phyloP scores from a whole-genome alignment of 2,797 vertebrate species.

The Diglossa cyanea region DNA sequence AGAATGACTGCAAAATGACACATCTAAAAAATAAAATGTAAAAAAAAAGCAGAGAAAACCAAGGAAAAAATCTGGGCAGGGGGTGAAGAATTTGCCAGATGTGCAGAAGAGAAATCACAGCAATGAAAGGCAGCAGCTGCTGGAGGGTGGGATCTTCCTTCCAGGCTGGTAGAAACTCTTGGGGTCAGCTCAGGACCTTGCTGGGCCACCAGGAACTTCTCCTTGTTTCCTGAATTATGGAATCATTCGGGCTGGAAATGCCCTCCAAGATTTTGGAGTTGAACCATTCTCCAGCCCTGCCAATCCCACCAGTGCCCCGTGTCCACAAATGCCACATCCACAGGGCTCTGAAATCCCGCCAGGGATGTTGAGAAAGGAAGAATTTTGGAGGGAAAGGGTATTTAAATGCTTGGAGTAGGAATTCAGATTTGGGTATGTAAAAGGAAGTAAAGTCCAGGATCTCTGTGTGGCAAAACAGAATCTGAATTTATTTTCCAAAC shows the following conservation, averaged over 20 bases:
- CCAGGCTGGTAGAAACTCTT: not conserved
- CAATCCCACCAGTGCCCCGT: fast-evolving
- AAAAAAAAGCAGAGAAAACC: not conserved
- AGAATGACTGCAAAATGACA: not conserved
- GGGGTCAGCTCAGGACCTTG: not conserved
- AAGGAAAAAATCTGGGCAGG: not conserved
- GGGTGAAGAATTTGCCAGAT: not conserved
- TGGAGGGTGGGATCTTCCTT: not conserved
- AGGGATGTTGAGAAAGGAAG: not conserved
- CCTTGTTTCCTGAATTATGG: not conserved
- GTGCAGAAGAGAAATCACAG: not conserved
- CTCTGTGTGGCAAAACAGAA: not conserved
- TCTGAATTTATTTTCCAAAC: not conserved
- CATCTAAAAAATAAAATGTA: not conserved
- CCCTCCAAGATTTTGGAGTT: not conserved
- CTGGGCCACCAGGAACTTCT: not conserved
- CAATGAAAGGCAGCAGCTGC: not conserved
- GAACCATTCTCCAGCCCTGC: not conserved
- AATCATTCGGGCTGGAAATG: not conserved
- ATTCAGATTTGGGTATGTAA: not conserved
- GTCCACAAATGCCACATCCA: not conserved
- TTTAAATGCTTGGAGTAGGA: not conserved
- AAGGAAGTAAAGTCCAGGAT: too few species aligned
- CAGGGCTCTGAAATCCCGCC: fast-evolving
- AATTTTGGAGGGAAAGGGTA: not conserved